A percentile compares a stretch with the other conserved stretches of the same genome.
These are phyloP conservation scores for Pomphorhynchus laevis DNA, from an alignment of 1,140 invertebrate genomes.

Conservation along the genomic window DNA sequence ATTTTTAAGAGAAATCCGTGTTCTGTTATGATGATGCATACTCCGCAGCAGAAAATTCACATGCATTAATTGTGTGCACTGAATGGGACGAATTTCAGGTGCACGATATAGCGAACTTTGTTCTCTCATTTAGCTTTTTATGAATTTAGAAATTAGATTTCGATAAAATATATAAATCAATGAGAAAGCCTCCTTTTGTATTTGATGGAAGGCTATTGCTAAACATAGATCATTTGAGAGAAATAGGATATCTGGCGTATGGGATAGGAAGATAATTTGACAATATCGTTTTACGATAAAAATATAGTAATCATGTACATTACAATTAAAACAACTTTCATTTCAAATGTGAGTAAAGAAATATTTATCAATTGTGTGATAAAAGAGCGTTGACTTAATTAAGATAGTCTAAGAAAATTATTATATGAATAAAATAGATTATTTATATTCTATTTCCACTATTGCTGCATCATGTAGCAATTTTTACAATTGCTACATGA, in stretches of 20 bases:
- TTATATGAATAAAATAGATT: too few relatives aligned
- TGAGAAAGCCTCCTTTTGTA: conserved; percentile 90
- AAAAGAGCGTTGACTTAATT: too few relatives aligned
- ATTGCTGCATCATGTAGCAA: too few relatives aligned
- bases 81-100: conserved; percentile 95
- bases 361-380: too few relatives aligned
- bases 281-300: too few relatives aligned
- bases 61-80: conserved; percentile 77
- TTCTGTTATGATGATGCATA: too few relatives aligned
- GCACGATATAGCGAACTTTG: conserved; percentile 11
- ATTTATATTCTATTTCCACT: too few relatives aligned
- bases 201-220: conserved; percentile 87
- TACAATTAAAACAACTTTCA: too few relatives aligned
- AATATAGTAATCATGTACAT: too few relatives aligned
- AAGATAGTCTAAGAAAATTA: too few relatives aligned
- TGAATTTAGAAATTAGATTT: conserved; percentile 40
- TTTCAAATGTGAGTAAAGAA: too few relatives aligned
- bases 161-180: conserved; percentile 43
- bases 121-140: not conserved
- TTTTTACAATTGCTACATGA: too few relatives aligned
- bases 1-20: conserved; percentile 14
- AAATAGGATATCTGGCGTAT: conserved; percentile 78
- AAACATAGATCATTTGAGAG: conserved; percentile 39
- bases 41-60: conserved; percentile 46
- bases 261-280: conserved; percentile 42